Evolutionary conservation across 2,797 vertebrate species (phyloP).

Genomic region (Mormyrops boulengeri): DNA sequence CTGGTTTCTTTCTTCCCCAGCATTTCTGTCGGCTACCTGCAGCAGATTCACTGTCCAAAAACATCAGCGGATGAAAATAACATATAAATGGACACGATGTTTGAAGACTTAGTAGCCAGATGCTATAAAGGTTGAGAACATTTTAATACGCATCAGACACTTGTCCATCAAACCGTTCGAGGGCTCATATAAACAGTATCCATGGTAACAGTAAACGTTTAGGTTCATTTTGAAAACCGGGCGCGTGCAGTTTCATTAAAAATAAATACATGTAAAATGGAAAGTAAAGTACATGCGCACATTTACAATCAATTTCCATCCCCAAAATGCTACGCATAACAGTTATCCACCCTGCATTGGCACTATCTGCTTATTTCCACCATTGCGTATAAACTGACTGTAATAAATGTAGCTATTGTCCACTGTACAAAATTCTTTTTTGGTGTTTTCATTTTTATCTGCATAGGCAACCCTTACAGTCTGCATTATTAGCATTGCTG

Average conservation of each 20-base stretch:
- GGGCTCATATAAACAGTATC: neutral
- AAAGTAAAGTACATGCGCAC: neutral
- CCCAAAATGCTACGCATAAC: neutral
- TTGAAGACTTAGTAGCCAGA: neutral
- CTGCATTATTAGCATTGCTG: neutral
- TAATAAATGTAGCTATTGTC: neutral
- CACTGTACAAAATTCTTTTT: neutral
- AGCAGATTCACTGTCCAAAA: conserved; percentile 16
- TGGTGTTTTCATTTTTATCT: neutral
- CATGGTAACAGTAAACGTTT: conserved; percentile 12
- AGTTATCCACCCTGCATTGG: neutral
- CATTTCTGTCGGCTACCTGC: neutral
- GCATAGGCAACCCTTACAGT: neutral
- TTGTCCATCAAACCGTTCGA: no score
- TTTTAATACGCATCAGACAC: neutral
- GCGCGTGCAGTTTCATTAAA: conserved; percentile 10
- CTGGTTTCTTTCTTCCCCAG: neutral
- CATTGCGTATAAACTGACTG: neutral
- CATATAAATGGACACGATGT: neutral
- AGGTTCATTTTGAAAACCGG: neutral
- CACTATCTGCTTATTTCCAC: neutral
- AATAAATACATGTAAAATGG: neutral
- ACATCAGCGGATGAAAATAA: neutral
- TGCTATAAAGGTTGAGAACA: neutral
- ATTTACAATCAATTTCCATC: neutral